These are phyloP conservation scores for Silurus meridionalis DNA, from an alignment of 2,113 vertebrate genomes.

Conservation along the genomic window DNA sequence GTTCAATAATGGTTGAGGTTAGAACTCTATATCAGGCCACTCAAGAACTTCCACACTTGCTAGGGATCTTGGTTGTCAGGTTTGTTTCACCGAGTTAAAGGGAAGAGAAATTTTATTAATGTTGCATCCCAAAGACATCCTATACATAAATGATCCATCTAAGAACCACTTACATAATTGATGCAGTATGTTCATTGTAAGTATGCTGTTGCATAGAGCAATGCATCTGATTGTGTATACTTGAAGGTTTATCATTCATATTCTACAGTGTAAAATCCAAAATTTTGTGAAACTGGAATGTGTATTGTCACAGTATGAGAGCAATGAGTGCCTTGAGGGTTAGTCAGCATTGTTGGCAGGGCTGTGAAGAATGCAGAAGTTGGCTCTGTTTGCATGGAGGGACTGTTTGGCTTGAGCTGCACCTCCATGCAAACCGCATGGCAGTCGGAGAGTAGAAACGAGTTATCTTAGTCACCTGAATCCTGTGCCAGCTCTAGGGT, in stretches of 20 bases:
- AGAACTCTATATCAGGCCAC: too few relatives aligned
- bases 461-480: constrained; percentile 11
- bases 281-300: neutral
- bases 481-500: constrained; percentile 17
- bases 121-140: too few relatives aligned
- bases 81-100: too few relatives aligned
- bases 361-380: constrained; percentile 30
- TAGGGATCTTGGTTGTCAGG: too few relatives aligned
- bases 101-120: too few relatives aligned
- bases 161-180: too few relatives aligned
- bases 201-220: neutral
- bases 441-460: neutral
- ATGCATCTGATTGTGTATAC: neutral
- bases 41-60: too few relatives aligned
- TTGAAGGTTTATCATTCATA: neutral
- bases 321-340: neutral
- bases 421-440: constrained; percentile 16
- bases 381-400: neutral
- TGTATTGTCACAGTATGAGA: constrained; percentile 16
- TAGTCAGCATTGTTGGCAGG: constrained; percentile 26
- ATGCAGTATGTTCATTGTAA: neutral
- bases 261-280: neutral
- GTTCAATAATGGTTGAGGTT: too few relatives aligned
- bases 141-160: too few relatives aligned
- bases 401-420: constrained; percentile 24